Percentiles rank a stretch among this genome's conserved stretches.
These are phyloP conservation scores for Tryphoninae sp. DNA, from an alignment of 2,888 invertebrate genomes.

Conservation along the genomic window DNA sequence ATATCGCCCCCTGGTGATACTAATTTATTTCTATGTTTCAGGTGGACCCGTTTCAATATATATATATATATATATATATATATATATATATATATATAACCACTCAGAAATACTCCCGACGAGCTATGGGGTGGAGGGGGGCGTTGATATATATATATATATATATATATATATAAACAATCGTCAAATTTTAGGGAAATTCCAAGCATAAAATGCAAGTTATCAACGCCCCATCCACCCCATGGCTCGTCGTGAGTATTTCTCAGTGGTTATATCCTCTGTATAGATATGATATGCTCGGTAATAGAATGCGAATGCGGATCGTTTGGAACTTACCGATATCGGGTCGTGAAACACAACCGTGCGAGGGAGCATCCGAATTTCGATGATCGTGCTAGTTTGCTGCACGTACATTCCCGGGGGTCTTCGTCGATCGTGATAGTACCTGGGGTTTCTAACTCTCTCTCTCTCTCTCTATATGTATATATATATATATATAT, in stretches of 20 bases:
- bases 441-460: not conserved
- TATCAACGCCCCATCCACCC: not conserved
- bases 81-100: too few relatives aligned
- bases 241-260: not conserved
- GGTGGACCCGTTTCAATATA: too few relatives aligned
- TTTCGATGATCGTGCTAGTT: constrained; percentile 49
- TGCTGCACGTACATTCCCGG: constrained; percentile 38
- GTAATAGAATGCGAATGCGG: constrained; percentile 31
- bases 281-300: constrained; percentile 1
- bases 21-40: too few relatives aligned
- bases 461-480: too few relatives aligned
- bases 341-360: not conserved
- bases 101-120: too few relatives aligned
- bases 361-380: constrained; percentile 20
- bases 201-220: not conserved
- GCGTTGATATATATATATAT: too few relatives aligned
- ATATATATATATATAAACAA: too few relatives aligned
- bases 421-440: constrained; percentile 32
- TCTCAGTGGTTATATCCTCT: not conserved
- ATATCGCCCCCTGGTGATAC: too few relatives aligned
- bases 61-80: too few relatives aligned
- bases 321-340: constrained; percentile 51
- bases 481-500: too few relatives aligned
- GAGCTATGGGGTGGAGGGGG: too few relatives aligned
- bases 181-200: not conserved